A percentile compares a stretch with the other conserved stretches of the same genome.
Evolutionary conservation across 2,113 vertebrate species (phyloP).

Genomic region (Toxotes jaculatrix): DNA sequence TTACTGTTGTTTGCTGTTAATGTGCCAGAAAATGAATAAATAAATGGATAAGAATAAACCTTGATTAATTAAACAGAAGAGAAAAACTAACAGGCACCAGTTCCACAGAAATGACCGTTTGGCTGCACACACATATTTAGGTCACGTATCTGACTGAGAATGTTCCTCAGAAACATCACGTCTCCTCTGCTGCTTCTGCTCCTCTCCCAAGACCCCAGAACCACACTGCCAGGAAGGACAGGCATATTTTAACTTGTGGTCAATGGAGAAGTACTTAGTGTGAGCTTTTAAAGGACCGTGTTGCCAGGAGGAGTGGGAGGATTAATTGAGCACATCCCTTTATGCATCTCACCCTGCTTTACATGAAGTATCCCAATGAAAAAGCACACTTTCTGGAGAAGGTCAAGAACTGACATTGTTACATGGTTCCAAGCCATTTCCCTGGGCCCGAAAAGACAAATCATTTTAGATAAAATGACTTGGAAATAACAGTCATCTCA

Average conservation of each 20-base stretch:
- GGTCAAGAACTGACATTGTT: background rate
- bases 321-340: background rate
- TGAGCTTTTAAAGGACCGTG: background rate
- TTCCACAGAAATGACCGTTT: constrained; percentile 7
- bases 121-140: background rate
- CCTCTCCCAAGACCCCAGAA: background rate
- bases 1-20: no score
- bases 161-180: background rate
- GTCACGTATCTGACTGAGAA: background rate
- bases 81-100: background rate
- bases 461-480: background rate
- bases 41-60: no score
- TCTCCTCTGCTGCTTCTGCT: background rate
- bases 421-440: background rate
- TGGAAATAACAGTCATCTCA: background rate
- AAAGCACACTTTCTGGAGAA: background rate
- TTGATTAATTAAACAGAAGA: no score
- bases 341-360: background rate
- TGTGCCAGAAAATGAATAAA: background rate
- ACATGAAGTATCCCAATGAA: background rate
- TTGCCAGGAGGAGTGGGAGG: background rate
- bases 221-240: constrained; percentile 13
- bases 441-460: background rate
- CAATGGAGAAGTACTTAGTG: background rate
- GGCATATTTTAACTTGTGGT: constrained; percentile 39